Conservation (phyloP, 2,888 invertebrate genomes). For the Venusia cambrica region DNA sequence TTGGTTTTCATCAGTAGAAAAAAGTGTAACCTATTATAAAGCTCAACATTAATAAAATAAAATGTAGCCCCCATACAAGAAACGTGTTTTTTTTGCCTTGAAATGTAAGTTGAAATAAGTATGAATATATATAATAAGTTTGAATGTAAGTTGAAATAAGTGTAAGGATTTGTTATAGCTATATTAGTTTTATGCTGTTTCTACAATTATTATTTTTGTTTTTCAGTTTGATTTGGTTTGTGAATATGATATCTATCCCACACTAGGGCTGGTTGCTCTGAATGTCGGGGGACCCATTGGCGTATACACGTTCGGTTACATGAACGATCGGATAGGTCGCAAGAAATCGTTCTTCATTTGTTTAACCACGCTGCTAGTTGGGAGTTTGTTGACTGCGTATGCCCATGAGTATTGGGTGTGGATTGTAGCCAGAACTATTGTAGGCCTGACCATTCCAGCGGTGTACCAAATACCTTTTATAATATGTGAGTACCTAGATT, state of each 20-base stretch:
- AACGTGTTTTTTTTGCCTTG: too few relatives aligned
- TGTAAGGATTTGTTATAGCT: too few relatives aligned
- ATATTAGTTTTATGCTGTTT: too few relatives aligned
- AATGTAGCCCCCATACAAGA: too few relatives aligned
- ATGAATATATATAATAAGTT: too few relatives aligned
- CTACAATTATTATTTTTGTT: conserved; percentile 40
- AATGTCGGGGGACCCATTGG: conserved; percentile 95
- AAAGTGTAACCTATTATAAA: too few relatives aligned
- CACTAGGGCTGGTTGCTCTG: conserved; percentile 90
- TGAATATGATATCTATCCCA: conserved; percentile 92
- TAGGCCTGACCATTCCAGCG: conserved; percentile 95
- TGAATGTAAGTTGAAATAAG: too few relatives aligned
- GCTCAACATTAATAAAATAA: too few relatives aligned
- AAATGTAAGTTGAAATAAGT: too few relatives aligned
- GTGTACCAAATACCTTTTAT: conserved; percentile 97
- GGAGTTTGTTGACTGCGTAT: conserved; percentile 89
- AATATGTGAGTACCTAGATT: conserved; percentile 91
- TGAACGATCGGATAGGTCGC: conserved; percentile 93
- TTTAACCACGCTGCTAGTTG: conserved; percentile 88
- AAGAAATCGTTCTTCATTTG: conserved; percentile 93
- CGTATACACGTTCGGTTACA: conserved; percentile 91
- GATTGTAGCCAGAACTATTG: conserved; percentile 89
- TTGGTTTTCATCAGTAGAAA: too few relatives aligned
- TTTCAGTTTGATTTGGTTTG: conserved; percentile 95
- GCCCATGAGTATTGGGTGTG: conserved; percentile 91